These are phyloP conservation scores for Siniperca chuatsi DNA, from an alignment of 2,113 vertebrate genomes.

Conservation along the genomic window DNA sequence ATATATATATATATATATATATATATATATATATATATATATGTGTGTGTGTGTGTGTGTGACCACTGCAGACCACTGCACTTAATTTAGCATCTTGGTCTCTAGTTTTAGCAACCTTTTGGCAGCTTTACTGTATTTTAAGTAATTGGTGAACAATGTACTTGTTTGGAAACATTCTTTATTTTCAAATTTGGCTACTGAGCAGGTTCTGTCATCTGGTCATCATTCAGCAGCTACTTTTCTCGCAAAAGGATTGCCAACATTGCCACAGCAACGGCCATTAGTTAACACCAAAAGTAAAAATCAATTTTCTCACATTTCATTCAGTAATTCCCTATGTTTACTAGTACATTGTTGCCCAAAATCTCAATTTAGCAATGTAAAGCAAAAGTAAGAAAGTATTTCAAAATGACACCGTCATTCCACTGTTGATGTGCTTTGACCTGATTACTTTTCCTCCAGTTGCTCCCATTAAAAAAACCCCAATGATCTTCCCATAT, in stretches of 20 bases:
- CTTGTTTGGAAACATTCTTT: no score
- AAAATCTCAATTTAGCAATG: neutral
- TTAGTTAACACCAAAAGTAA: neutral
- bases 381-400: neutral
- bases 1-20: neutral
- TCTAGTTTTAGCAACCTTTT: no score
- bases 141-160: no score
- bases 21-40: neutral
- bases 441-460: neutral
- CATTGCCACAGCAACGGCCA: neutral
- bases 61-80: neutral
- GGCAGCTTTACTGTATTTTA: no score
- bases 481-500: neutral
- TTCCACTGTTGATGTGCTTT: neutral
- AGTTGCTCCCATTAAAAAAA: neutral
- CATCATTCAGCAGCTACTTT: neutral
- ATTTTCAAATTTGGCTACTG: neutral
- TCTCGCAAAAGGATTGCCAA: neutral
- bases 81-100: neutral
- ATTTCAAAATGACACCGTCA: neutral
- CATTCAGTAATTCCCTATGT: neutral
- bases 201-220: slow-evolving; percentile 6
- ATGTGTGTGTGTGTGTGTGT: neutral
- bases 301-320: neutral
- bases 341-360: neutral